Evolutionary conservation across 2,113 vertebrate species (phyloP), one percentile per base, ranked within the genome.

Genomic region (Cynoglossus semilaevis): DNA sequence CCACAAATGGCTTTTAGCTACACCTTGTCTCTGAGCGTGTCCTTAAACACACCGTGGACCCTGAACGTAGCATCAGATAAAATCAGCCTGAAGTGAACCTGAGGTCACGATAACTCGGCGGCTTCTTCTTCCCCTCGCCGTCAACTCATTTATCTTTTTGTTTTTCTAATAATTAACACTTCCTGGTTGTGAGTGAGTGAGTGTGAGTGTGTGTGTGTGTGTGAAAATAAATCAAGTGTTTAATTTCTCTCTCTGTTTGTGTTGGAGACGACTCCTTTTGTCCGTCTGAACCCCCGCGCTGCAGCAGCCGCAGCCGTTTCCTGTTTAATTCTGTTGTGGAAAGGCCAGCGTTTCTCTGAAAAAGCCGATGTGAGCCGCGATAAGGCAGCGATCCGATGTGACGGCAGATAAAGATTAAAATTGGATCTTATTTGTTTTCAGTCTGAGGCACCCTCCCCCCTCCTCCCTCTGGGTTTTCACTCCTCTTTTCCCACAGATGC

Each of bases 351-450:
- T 88, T 29, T 90, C 82, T 88, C 77, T 81, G 86, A 86, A 85
- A 87, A 83, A 83, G 75, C 72, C 46, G 91, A 92, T 91, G 83
- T 88, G 87, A 87, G 63, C 80, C 56, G 50, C 88, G 91, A 92
- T 91, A 90, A 85, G 6, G 80, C 79, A 63, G 84, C 74, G 90
- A 91, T 91, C 88, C 78, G 90, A 92, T 91, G 86, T 84, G 85
- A 87, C 72, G 34, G 10, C 62, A 67, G 90, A 91, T 91, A 90
- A 85, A 72, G 78, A 88, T 88, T 86, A 83, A 92, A 91, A 91
- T 90, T 88, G 87, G 89, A 90, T 90, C 83, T 86, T 85, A 89
- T 91, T 90, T 90, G 88, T 88, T 90, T 91, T 88, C 76, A 86
- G 86, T 90, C 84, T 88, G 85, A 88, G 79, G 81, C 69, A 67